Conservation (phyloP, 2,113 vertebrate species). For the Polypterus senegalus region DNA sequence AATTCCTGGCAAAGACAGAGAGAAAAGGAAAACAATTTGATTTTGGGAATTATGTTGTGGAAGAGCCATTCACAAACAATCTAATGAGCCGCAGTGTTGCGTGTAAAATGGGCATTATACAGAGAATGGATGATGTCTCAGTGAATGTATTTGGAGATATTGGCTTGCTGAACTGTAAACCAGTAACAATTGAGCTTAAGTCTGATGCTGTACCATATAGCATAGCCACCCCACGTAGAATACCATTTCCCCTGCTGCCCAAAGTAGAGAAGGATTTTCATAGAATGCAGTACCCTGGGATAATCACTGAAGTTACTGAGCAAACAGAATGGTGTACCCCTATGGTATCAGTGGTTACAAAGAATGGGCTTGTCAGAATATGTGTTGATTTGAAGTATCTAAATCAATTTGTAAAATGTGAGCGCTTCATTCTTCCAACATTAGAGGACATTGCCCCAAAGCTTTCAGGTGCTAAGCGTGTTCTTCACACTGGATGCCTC, state of each 20-base stretch:
- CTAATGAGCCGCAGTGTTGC: neutral
- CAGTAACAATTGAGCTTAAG: neutral
- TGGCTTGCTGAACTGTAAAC: neutral
- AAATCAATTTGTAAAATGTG: conserved; percentile 10
- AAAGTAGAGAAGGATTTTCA: conserved; percentile 7
- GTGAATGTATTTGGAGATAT: neutral
- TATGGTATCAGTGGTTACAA: conserved; percentile 7
- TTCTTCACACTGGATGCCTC: too few species aligned
- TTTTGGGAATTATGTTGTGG: conserved; percentile 2
- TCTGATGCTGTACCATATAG: neutral
- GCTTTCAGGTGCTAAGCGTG: neutral
- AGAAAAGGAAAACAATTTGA: neutral
- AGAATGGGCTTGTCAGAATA: neutral
- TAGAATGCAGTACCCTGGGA: conserved; percentile 4
- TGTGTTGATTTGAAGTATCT: conserved; percentile 9
- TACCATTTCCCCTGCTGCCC: neutral
- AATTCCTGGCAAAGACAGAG: conserved; percentile 10
- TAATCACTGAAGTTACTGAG: neutral
- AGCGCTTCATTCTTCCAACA: conserved; percentile 9
- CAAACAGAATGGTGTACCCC: neutral
- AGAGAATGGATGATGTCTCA: neutral
- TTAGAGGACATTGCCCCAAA: conserved; percentile 6
- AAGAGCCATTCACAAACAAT: conserved; percentile 1
- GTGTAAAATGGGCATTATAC: neutral
- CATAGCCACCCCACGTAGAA: neutral